A percentile compares a stretch with the other conserved stretches of the same genome.
Evolutionary conservation across 2,797 vertebrate species (phyloP).

Genomic region (Takifugu ocellatus): DNA sequence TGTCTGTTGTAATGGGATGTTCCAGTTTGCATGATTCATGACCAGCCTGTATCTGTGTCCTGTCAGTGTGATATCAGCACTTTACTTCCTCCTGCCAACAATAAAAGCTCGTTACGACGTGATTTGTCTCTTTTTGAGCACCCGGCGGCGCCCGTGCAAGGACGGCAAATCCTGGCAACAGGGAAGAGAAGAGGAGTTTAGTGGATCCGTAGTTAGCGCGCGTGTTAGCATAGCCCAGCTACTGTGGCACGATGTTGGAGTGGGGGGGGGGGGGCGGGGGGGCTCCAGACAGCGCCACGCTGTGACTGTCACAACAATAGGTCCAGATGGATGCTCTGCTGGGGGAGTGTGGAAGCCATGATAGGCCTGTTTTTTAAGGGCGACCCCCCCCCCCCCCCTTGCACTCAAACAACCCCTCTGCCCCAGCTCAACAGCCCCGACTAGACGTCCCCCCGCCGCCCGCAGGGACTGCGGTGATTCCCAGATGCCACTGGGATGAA

Average conservation of each 20-base stretch:
- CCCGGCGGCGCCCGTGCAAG: background rate
- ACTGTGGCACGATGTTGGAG: too few relatives aligned
- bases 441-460: slow-evolving; percentile 24
- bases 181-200: too few relatives aligned
- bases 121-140: slow-evolving; percentile 27
- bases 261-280: background rate
- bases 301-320: slow-evolving; percentile 72
- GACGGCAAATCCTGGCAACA: too few relatives aligned
- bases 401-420: slow-evolving; percentile 4
- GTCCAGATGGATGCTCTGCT: slow-evolving; percentile 67
- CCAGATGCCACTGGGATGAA: slow-evolving; percentile 56
- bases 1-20: too few relatives aligned
- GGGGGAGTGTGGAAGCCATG: slow-evolving; percentile 36
- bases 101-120: slow-evolving; percentile 50
- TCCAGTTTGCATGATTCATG: too few relatives aligned
- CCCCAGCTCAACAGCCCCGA: slow-evolving; percentile 7
- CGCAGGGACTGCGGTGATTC: slow-evolving; percentile 31
- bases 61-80: slow-evolving; percentile 58
- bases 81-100: slow-evolving; percentile 60
- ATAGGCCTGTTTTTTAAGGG: slow-evolving; percentile 33
- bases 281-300: slow-evolving; percentile 61
- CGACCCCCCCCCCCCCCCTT: slow-evolving; percentile 16
- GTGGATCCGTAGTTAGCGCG: too few relatives aligned
- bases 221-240: too few relatives aligned
- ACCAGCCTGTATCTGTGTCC: slow-evolving; percentile 37